A percentile compares a stretch with the other conserved stretches of the same genome.
Evolutionary conservation across 1,140 invertebrate genomes (phyloP).

Genomic region (Drosophila pectinifera): DNA sequence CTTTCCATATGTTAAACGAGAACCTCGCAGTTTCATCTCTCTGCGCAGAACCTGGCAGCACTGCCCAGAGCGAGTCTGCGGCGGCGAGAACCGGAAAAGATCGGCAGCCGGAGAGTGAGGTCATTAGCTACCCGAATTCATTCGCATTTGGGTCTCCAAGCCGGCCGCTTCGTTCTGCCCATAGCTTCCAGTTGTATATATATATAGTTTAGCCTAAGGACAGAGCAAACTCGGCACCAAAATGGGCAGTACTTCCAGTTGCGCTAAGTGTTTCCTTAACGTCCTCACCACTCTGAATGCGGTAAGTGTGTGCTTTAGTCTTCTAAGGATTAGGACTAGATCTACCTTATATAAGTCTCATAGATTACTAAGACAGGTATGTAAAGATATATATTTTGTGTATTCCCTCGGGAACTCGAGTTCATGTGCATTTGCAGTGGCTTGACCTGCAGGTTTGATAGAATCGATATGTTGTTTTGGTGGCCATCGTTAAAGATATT

Average conservation of each 20-base stretch:
- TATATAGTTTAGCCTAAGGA: constrained; percentile 4
- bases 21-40: constrained; percentile 7
- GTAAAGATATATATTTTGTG: background rate
- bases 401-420: background rate
- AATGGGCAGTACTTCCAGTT: constrained; percentile 75
- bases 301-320: too few relatives aligned
- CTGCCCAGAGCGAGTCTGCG: constrained; percentile 13
- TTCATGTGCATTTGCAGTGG: constrained; percentile 7
- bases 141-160: constrained; percentile 29
- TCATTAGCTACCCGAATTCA: constrained; percentile 26
- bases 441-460: constrained; percentile 21
- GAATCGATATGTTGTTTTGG: constrained; percentile 3
- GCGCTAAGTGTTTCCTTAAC: constrained; percentile 72
- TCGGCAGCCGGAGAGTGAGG: constrained; percentile 12
- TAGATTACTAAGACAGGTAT: background rate
- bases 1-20: constrained; percentile 40
- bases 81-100: constrained; percentile 20
- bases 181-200: background rate
- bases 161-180: constrained; percentile 26
- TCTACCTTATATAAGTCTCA: background rate
- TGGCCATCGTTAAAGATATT: constrained; percentile 22
- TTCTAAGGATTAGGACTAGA: too few relatives aligned
- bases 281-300: constrained; percentile 63
- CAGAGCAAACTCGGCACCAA: constrained; percentile 3
- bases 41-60: constrained; percentile 44